Conservation (phyloP, 2,113 vertebrate species). For the Brevimyrus niger region DNA sequence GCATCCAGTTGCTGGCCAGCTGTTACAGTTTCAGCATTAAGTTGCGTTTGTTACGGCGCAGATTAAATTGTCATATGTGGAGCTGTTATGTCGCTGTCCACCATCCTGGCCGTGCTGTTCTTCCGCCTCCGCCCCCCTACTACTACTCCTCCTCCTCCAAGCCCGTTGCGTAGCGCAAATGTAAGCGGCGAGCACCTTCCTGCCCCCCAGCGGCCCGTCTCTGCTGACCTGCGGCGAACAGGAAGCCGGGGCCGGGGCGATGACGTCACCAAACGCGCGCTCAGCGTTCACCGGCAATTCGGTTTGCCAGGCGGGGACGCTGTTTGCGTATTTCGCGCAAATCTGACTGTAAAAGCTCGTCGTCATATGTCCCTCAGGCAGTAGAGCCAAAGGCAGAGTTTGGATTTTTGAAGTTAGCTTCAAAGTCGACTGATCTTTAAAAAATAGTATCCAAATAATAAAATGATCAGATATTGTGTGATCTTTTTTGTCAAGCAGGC, state of each 20-base stretch:
- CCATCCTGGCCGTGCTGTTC: not conserved
- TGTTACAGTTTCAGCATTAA: not conserved
- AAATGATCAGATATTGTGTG: not conserved
- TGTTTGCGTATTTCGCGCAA: not conserved
- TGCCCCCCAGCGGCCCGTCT: not conserved
- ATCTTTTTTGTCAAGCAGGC: not conserved
- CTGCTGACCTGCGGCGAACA: not conserved
- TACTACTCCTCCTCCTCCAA: not conserved
- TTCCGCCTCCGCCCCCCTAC: slow-evolving; percentile 10
- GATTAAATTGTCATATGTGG: not conserved
- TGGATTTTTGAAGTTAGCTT: not conserved
- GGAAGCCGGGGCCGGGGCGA: not conserved
- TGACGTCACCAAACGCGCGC: not conserved
- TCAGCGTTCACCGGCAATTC: not conserved
- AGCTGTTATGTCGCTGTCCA: not conserved
- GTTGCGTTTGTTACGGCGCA: not conserved
- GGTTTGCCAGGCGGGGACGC: not conserved
- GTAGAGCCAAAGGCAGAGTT: not conserved
- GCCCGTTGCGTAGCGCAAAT: not conserved
- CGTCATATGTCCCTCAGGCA: not conserved
- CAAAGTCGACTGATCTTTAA: not conserved
- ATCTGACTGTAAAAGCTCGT: not conserved
- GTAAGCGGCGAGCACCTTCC: not conserved
- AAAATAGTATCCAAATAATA: not conserved
- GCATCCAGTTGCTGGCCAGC: not conserved